Evolutionary conservation across 2,797 vertebrate genomes (phyloP), one percentile per base, ranked within the genome.

Genomic region (Chrysocyon brachyurus): DNA sequence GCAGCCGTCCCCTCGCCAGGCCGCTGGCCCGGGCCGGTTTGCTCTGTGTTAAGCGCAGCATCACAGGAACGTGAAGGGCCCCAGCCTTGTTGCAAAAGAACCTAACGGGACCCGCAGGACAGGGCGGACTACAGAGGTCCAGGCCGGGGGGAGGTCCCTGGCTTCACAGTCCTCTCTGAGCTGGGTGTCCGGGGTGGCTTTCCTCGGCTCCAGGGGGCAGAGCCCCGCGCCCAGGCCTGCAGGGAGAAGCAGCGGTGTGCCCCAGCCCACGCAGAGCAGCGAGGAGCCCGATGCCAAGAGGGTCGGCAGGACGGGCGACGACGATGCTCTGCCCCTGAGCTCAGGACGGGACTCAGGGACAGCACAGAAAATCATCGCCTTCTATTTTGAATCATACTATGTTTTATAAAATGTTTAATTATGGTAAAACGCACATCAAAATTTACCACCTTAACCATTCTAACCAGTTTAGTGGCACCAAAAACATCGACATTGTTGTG

Each of bases 221-320:
- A 24, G 54, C 3, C 81, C 6, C 10, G 10, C 2, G 10, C 5
- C 26, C 40, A 49, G 1, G 16, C 17, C 61, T 63, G 16, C 3
- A 12, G 22, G 33, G 82, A n/a, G 59, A 36, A 56, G 22, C 11
- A 4, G 1, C 19, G 1, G 3, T 6, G 40, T 2, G 61, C 26
- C 2, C 59, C 16, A 2, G 16, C 10, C 6, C 17, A 21, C 15
- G 0, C 2, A 26, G 40, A n/a, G 26, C 75, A 11, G 1, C 7
- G 2, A 56, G n/a, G 21, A 61, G 36, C 40, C 40, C 14, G 40
- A 3, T 28, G 3, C 61, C 28, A 4, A 64, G 59, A 21, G 26
- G n/a, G 12, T 5, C 4, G 3, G 12, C 36, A 16, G 17, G 19
- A 16, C 26, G 21, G 40, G 2, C 10, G 1, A 16, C 9, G 57